Evolutionary conservation across 2,797 vertebrate genomes (phyloP).

Genomic region (Odontamblyopus lacepedii): DNA sequence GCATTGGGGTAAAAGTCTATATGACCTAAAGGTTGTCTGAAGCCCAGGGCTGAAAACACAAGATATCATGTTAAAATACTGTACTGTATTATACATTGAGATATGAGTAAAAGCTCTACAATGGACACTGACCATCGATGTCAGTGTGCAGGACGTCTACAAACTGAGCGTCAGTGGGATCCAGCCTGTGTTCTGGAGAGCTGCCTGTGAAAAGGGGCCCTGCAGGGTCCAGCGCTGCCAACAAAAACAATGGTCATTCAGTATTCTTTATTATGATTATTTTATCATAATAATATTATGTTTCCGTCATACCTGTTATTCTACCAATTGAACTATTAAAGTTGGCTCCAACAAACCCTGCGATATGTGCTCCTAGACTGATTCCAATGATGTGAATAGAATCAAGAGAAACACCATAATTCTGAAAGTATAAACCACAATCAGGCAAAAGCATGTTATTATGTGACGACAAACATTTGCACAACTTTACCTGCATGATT

Average conservation of each 20-base stretch:
- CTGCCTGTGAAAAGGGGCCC: slow-evolving; percentile 83
- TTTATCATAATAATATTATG: background rate
- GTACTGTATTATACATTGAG: too few relatives aligned
- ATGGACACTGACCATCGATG: slow-evolving; percentile 76
- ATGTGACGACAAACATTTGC: background rate
- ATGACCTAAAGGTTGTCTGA: slow-evolving; percentile 85
- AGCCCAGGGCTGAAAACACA: slow-evolving; percentile 82
- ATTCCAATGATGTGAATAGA: slow-evolving; percentile 88
- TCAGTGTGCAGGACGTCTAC: slow-evolving; percentile 93
- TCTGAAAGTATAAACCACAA: slow-evolving; percentile 63
- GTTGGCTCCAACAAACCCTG: slow-evolving; percentile 88
- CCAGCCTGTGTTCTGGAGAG: slow-evolving; percentile 73
- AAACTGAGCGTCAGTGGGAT: slow-evolving; percentile 86
- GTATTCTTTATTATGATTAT: background rate
- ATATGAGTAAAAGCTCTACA: background rate
- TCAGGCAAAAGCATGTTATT: background rate
- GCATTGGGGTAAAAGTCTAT: slow-evolving; percentile 96
- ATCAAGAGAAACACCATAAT: slow-evolving; percentile 74
- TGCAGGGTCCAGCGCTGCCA: slow-evolving; percentile 90
- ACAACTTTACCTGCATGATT: slow-evolving; percentile 82
- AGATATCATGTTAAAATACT: slow-evolving; percentile 4
- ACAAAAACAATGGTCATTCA: background rate
- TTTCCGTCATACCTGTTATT: slow-evolving; percentile 86
- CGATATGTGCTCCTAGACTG: slow-evolving; percentile 93
- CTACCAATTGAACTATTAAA: slow-evolving; percentile 85